Evolutionary conservation across 2,888 invertebrate species (phyloP).

Genomic region (Kryphioiulus occultus): DNA sequence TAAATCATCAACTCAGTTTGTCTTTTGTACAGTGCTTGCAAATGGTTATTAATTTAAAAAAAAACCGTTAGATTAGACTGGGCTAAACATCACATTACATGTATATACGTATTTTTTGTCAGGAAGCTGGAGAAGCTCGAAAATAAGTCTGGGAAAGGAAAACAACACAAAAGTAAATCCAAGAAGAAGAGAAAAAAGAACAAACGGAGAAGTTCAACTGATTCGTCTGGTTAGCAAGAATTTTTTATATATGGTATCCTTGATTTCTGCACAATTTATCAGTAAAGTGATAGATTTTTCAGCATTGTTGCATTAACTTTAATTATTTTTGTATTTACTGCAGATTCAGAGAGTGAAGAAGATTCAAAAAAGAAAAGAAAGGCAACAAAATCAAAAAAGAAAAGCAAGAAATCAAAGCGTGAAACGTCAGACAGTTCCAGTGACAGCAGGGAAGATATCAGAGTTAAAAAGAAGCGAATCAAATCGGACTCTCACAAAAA

Average conservation of each 20-base stretch:
- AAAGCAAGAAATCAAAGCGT: constrained; percentile 19
- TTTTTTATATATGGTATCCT: neutral
- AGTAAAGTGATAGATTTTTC: too few species aligned
- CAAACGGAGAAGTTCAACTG: constrained; percentile 13
- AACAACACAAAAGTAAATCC: constrained; percentile 49
- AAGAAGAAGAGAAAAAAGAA: constrained; percentile 50
- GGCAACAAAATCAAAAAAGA: constrained; percentile 18
- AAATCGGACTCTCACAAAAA: neutral
- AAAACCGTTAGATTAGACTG: too few species aligned
- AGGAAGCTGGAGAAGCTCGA: constrained; percentile 49
- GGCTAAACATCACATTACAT: too few species aligned
- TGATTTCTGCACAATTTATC: too few species aligned
- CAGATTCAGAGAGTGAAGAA: constrained; percentile 41
- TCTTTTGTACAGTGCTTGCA: too few species aligned
- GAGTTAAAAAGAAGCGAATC: neutral
- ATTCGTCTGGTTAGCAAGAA: constrained; percentile 35
- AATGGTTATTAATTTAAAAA: too few species aligned
- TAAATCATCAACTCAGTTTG: constrained; percentile 60
- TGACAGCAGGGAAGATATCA: constrained; percentile 31
- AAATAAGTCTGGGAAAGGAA: constrained; percentile 40
- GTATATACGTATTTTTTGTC: neutral
- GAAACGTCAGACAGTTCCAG: constrained; percentile 16
- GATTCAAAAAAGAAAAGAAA: constrained; percentile 1
- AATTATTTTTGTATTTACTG: neutral
- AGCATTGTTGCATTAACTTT: neutral